phyloP scores from a whole-genome alignment of 1,140 invertebrate species.

The Rhagoletis zephyria region DNA sequence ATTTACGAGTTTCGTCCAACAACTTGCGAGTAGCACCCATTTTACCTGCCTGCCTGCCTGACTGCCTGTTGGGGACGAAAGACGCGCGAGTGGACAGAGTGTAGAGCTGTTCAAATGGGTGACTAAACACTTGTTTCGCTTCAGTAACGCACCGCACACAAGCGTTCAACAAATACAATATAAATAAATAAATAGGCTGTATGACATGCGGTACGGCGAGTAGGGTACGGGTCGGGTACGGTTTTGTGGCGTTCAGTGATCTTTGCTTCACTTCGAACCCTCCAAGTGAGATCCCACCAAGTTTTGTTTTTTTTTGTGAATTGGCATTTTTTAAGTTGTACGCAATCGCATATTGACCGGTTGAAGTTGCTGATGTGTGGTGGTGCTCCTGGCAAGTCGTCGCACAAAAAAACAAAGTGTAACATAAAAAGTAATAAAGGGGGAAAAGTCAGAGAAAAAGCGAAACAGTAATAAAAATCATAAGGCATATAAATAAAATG shows the following conservation, averaged over 20 bases:
- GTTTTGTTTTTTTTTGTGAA: background rate
- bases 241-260: background rate
- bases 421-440: constrained; percentile 10
- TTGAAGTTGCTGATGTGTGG: background rate
- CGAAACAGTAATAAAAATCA: background rate
- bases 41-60: constrained; percentile 22
- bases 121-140: constrained; percentile 74
- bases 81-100: background rate
- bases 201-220: background rate
- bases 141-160: constrained; percentile 70
- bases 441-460: background rate
- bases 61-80: background rate
- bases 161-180: constrained; percentile 4
- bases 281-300: background rate
- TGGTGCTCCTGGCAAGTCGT: background rate
- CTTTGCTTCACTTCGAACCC: background rate
- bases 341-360: background rate
- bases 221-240: background rate
- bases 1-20: constrained; percentile 32
- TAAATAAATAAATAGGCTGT: constrained; percentile 47
- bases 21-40: constrained; percentile 52
- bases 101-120: constrained; percentile 59
- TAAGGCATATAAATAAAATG: background rate
- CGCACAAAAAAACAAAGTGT: constrained; percentile 9
- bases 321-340: constrained; percentile 29